Evolutionary conservation across 2,113 vertebrate genomes (phyloP).

Genomic region (Motacilla alba): DNA sequence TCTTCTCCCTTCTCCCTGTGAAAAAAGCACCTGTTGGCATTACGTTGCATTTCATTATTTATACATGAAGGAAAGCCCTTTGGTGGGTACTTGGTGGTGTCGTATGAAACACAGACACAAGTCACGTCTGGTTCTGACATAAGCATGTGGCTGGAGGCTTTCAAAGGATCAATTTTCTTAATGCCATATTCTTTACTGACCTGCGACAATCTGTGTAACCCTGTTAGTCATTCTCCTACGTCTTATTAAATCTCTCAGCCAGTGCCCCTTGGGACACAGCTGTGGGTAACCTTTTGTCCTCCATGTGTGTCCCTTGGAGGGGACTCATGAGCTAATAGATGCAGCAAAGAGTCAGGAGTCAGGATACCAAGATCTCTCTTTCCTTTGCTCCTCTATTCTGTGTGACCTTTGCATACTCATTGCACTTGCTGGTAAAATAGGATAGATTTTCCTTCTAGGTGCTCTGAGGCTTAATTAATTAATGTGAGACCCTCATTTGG

Average conservation of each 20-base stretch:
- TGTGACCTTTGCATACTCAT: conserved; percentile 42
- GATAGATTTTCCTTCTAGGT: conserved; percentile 64
- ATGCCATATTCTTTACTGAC: conserved; percentile 40
- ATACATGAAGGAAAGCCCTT: conserved; percentile 73
- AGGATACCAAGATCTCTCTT: conserved; percentile 10
- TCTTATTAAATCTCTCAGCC: not conserved
- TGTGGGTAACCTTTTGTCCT: not conserved
- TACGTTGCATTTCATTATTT: conserved; percentile 76
- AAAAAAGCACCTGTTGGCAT: conserved; percentile 54
- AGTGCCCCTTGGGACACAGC: not conserved
- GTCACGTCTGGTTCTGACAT: conserved; percentile 37
- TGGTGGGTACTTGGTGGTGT: conserved; percentile 30
- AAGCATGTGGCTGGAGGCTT: not conserved
- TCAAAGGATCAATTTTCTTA: conserved; percentile 38
- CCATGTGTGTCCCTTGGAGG: not conserved
- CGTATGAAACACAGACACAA: conserved; percentile 43
- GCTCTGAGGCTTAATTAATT: conserved; percentile 59
- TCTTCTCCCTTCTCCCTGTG: conserved; percentile 57
- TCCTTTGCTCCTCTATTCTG: conserved; percentile 16
- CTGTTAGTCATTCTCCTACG: not conserved
- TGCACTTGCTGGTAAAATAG: conserved; percentile 51
- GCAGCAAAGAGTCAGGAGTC: conserved; percentile 28
- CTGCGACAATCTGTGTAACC: conserved; percentile 19
- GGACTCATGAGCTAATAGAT: not conserved
- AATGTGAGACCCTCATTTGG: conserved; percentile 57